Conservation (phyloP, 2,797 vertebrate species). For the Spea hammondii region DNA sequence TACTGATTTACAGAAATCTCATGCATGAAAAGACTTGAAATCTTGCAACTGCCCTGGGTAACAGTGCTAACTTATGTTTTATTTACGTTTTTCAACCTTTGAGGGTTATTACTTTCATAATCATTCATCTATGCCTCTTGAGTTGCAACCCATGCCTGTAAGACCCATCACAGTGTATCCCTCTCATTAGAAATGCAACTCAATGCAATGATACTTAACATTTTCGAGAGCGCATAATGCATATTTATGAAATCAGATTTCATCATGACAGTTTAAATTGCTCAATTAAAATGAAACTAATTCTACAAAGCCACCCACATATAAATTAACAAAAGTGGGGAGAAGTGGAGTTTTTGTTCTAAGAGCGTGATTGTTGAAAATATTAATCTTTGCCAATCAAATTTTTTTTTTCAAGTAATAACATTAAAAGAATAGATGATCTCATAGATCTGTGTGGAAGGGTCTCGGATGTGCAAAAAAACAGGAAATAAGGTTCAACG, state of each 20-base stretch:
- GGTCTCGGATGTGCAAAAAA: neutral
- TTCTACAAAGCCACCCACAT: slow-evolving; percentile 15
- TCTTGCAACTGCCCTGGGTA: too few species aligned
- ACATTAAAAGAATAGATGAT: neutral
- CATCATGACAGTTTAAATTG: slow-evolving; percentile 24
- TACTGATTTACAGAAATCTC: too few species aligned
- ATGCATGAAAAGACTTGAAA: too few species aligned
- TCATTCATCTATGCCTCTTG: too few species aligned
- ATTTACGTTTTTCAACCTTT: too few species aligned
- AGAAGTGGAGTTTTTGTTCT: neutral
- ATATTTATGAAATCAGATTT: slow-evolving; percentile 36
- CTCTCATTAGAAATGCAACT: neutral
- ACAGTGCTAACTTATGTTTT: too few species aligned
- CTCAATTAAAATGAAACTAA: slow-evolving; percentile 35
- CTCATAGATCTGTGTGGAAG: neutral
- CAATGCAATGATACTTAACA: neutral
- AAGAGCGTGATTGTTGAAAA: too few species aligned
- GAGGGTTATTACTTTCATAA: too few species aligned
- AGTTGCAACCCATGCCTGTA: neutral
- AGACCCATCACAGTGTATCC: neutral
- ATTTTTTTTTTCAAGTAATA: neutral
- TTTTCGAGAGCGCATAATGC: slow-evolving; percentile 8
- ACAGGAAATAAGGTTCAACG: slow-evolving; percentile 7
- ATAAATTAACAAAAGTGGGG: slow-evolving; percentile 8
- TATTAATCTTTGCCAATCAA: too few species aligned